phyloP scores from a whole-genome alignment of 2,113 vertebrate species.

The Caracal caracal region DNA sequence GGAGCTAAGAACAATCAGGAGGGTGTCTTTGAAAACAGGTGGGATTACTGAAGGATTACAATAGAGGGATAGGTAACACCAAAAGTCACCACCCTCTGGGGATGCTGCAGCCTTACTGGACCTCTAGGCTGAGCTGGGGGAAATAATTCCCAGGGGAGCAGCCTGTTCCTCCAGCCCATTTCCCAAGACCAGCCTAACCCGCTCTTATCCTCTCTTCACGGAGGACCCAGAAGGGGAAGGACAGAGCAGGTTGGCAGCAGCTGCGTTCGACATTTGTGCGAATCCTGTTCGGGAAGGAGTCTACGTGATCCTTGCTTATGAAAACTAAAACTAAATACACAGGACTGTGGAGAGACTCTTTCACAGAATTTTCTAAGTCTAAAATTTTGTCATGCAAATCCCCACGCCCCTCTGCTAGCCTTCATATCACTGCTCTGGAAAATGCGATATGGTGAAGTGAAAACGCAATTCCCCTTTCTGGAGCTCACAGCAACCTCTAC shows the following conservation, averaged over 20 bases:
- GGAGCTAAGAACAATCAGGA: background rate
- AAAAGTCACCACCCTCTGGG: background rate
- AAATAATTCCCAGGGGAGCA: background rate
- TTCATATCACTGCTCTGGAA: background rate
- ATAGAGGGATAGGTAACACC: background rate
- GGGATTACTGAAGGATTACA: slow-evolving; percentile 55
- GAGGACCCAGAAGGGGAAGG: background rate
- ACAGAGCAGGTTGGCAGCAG: background rate
- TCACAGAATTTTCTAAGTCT: background rate
- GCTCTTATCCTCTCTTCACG: background rate
- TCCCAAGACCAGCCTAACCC: background rate
- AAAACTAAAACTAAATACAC: background rate
- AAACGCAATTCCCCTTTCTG: background rate
- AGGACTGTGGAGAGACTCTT: background rate
- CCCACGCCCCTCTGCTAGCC: fast-evolving
- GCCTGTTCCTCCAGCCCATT: background rate
- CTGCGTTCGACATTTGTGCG: background rate
- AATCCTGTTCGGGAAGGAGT: background rate
- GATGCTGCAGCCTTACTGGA: background rate
- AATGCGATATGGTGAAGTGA: background rate
- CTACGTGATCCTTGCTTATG: background rate
- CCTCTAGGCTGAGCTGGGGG: slow-evolving; percentile 1
- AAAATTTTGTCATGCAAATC: background rate
- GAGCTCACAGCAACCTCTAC: background rate
- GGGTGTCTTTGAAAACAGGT: slow-evolving; percentile 67